phyloP scores from a whole-genome alignment of 2,888 invertebrate species.

The Cheilosia variabilis region DNA sequence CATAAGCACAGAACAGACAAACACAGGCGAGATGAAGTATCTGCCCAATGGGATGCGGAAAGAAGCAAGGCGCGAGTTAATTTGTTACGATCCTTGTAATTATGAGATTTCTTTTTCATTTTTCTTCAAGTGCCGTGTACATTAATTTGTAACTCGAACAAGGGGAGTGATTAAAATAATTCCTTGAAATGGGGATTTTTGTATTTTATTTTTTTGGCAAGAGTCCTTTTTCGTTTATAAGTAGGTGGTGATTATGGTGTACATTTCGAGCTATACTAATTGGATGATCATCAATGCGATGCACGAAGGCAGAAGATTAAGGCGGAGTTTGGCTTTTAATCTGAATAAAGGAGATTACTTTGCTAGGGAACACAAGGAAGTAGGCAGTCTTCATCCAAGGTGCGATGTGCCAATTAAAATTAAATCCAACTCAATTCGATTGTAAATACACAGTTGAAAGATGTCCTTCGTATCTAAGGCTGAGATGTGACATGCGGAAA shows the following conservation, averaged over 20 bases:
- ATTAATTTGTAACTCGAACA: conserved; percentile 31
- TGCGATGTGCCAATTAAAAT: no score
- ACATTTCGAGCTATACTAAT: conserved; percentile 18
- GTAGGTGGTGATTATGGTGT: conserved; percentile 12
- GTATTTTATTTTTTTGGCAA: background rate
- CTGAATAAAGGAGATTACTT: background rate
- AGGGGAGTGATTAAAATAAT: conserved; percentile 41
- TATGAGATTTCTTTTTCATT: conserved; percentile 2
- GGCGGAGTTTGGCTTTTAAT: background rate
- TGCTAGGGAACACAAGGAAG: no score
- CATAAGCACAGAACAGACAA: no score
- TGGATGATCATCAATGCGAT: conserved; percentile 23
- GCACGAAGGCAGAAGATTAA: background rate
- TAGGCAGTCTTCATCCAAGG: background rate
- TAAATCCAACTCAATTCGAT: no score
- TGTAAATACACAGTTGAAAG: no score
- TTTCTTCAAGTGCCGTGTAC: conserved; percentile 29
- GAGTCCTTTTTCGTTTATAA: conserved; percentile 1
- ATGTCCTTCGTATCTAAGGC: no score
- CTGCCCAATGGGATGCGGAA: no score
- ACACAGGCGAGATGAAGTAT: no score
- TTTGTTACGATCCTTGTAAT: conserved; percentile 14
- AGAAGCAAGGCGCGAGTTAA: no score
- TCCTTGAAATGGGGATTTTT: background rate
- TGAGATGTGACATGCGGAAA: no score